A percentile compares a stretch with the other conserved stretches of the same genome.
Evolutionary conservation across 1,140 invertebrate genomes (phyloP).

Genomic region (Ceratitis capitata): DNA sequence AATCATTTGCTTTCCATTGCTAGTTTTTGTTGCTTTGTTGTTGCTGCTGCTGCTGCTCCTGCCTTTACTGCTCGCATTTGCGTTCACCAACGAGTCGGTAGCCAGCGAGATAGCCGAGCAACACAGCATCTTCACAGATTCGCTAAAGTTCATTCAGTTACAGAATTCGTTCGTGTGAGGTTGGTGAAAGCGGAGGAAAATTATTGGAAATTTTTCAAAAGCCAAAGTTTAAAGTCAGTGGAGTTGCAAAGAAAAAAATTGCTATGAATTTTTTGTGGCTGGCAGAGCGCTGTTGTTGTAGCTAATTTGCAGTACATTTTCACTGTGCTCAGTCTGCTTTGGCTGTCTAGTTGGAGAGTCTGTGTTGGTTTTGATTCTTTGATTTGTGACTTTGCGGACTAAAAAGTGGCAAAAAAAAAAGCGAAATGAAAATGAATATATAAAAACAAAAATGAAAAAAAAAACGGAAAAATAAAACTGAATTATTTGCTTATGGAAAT

Average conservation of each 20-base stretch:
- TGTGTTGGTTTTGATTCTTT: not conserved
- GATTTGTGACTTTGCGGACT: not conserved
- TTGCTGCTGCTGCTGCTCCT: not conserved
- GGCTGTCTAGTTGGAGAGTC: not conserved
- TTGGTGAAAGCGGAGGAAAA: conserved; percentile 42
- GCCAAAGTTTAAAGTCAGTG: no score
- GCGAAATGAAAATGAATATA: not conserved
- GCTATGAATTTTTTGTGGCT: conserved; percentile 1
- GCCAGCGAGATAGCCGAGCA: conserved; percentile 36
- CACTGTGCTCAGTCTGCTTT: no score
- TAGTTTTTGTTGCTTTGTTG: no score
- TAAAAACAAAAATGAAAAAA: not conserved
- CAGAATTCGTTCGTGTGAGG: conserved; percentile 62
- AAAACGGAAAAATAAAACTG: not conserved
- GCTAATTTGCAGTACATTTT: not conserved
- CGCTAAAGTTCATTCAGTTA: conserved; percentile 60
- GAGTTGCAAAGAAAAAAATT: not conserved
- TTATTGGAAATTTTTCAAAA: not conserved
- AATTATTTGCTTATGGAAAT: not conserved
- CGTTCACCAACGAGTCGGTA: not conserved
- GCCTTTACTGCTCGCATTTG: not conserved
- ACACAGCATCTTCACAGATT: conserved; percentile 57
- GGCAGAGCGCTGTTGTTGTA: not conserved
- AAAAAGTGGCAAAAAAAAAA: not conserved
- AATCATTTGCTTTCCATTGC: not conserved